Percentiles rank a stretch among this genome's conserved stretches.
Evolutionary conservation across 2,888 invertebrate species (phyloP).

Genomic region (Coleophora flavipennella): DNA sequence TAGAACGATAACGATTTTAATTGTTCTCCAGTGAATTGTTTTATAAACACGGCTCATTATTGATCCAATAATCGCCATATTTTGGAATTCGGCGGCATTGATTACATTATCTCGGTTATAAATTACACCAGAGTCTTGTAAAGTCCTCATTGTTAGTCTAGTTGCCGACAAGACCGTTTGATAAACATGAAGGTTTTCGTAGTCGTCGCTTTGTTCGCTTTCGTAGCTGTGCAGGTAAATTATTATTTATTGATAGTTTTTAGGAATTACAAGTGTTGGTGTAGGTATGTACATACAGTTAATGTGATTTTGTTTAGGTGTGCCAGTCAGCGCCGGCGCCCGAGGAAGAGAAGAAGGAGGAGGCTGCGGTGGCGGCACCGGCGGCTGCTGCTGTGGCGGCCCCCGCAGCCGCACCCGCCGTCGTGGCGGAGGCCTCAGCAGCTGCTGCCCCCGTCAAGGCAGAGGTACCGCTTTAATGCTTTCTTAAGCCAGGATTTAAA

Average conservation of each 20-base stretch:
- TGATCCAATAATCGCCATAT: slow-evolving; percentile 31
- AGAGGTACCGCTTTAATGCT: background rate
- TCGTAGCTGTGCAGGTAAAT: slow-evolving; percentile 50
- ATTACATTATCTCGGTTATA: slow-evolving; percentile 35
- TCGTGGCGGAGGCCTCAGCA: background rate
- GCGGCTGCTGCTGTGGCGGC: too few species aligned
- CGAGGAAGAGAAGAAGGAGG: slow-evolving; percentile 37
- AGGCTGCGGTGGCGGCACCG: slow-evolving; percentile 8
- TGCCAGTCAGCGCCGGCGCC: slow-evolving; percentile 34
- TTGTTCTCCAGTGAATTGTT: slow-evolving; percentile 26
- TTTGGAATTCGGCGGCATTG: slow-evolving; percentile 26
- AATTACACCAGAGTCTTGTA: slow-evolving; percentile 22
- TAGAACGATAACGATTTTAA: slow-evolving; percentile 12
- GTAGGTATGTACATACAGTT: background rate
- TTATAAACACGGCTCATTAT: slow-evolving; percentile 44
- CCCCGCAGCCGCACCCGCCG: too few species aligned
- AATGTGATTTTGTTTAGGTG: slow-evolving; percentile 20
- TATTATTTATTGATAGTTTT: background rate
- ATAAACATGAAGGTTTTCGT: slow-evolving; percentile 44
- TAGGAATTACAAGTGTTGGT: background rate
- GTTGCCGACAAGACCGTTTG: slow-evolving; percentile 9
- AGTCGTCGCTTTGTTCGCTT: slow-evolving; percentile 40
- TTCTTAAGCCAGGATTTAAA: too few species aligned
- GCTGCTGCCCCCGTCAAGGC: background rate
- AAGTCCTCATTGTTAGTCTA: slow-evolving; percentile 25